phyloP scores from a whole-genome alignment of 2,888 invertebrate species.

The Acrobasis consociella region DNA sequence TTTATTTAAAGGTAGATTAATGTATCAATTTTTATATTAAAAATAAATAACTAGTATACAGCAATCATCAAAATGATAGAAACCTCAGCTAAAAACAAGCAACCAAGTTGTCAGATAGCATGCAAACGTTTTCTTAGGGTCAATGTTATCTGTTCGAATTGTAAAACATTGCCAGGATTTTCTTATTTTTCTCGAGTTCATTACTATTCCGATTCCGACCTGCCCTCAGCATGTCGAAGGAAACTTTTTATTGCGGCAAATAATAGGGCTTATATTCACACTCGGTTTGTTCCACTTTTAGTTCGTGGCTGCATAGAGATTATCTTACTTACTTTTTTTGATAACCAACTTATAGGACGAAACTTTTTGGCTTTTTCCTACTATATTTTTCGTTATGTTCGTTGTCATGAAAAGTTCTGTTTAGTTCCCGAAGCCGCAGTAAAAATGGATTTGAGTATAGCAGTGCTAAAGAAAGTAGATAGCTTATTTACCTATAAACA shows the following conservation, averaged over 20 bases:
- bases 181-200: constrained; percentile 7
- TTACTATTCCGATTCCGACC: constrained; percentile 27
- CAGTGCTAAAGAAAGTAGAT: no score
- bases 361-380: neutral
- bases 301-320: constrained; percentile 33
- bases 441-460: no score
- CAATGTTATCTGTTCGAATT: neutral
- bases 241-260: constrained; percentile 68
- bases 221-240: constrained; percentile 43
- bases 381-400: no score
- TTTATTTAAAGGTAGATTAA: no score
- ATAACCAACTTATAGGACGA: neutral
- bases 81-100: no score
- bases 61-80: no score
- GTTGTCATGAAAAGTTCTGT: no score
- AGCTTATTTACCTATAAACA: no score
- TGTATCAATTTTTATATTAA: no score
- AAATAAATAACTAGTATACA: no score
- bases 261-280: constrained; percentile 67
- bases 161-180: neutral
- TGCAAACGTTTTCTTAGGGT: neutral
- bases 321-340: neutral
- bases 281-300: constrained; percentile 53
- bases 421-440: no score
- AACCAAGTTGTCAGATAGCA: no score